Evolutionary conservation across 2,888 invertebrate species (phyloP).

Genomic region (Ommatoiulus sabulosus): DNA sequence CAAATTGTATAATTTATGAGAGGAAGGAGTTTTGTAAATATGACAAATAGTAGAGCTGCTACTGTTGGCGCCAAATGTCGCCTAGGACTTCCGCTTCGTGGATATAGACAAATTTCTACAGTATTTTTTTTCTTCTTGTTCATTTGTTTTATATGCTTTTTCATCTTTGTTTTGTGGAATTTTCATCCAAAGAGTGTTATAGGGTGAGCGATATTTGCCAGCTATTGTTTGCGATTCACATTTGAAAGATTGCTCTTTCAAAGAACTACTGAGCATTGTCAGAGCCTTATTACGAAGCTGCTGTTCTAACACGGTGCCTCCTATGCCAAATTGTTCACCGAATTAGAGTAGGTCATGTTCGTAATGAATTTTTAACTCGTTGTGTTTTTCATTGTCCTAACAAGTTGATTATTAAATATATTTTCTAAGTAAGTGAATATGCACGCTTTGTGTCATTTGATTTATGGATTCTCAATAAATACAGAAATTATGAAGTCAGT

Average conservation of each 20-base stretch:
- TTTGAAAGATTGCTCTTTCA: background rate
- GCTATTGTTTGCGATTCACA: background rate
- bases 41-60: background rate
- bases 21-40: conserved; percentile 1
- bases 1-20: conserved; percentile 1
- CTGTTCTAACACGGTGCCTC: background rate
- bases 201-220: background rate
- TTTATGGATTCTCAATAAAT: background rate
- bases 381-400: conserved; percentile 6
- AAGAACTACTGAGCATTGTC: background rate
- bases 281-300: background rate
- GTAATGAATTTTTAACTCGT: background rate
- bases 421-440: background rate
- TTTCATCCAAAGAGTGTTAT: background rate
- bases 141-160: background rate
- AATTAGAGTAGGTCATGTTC: background rate
- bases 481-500: background rate
- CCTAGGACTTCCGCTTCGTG: background rate
- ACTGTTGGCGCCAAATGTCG: background rate
- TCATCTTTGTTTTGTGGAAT: conserved; percentile 11
- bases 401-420: conserved; percentile 12
- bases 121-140: background rate
- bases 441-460: background rate
- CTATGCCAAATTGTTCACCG: background rate
- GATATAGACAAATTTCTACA: background rate